Evolutionary conservation across 2,113 vertebrate species (phyloP), one percentile per base, ranked within the genome.

Genomic region (Perca flavescens): DNA sequence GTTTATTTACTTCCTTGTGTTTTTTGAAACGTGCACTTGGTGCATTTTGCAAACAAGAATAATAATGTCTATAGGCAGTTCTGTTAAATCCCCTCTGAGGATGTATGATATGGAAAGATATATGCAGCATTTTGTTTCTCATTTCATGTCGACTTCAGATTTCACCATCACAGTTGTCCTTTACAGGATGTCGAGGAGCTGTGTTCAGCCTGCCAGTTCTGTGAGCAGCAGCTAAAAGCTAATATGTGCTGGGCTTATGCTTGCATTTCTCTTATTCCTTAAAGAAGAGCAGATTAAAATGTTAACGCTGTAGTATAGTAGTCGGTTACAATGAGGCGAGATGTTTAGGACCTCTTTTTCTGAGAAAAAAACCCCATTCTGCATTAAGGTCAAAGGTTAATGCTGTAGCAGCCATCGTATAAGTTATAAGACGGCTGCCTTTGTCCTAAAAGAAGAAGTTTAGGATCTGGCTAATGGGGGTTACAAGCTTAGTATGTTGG

Each of bases 51-150:
- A 86, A 91, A 74, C 82, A 62, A 85, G 85, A 92, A 86, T 92
- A 89, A 86, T 89, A 89, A 88, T 70, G 91, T 93, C 89, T 91
- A 84, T 89, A 90, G 86, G 86, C 86, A 79, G 82, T 82, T 79
- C 25, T 73, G 64, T 36, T 66, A 94, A 94, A 94, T 94, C 91
- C 89, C 91, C 86, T 88, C 89, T 90, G 90, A 94, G 87, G 72
- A 88, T 67, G 87, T 87, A 88, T 90, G 89, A 93, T 93, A 91
- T 85, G 82, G 77, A 63, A 88, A 87, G 87, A 90, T 91, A 88
- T 77, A 83, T 57, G 76, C 76, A 61, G 82, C 82, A 83, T 91
- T 93, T 93, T 93, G 87, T 90, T 88, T 86, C 73, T 83, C 75
- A 77, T 88, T 92, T 92, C 84, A 85, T 86, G 90, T 92, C 63